Base-by-base conservation (phyloP, 2,797 vertebrate species). In the Eulemur albifrons region DNA sequence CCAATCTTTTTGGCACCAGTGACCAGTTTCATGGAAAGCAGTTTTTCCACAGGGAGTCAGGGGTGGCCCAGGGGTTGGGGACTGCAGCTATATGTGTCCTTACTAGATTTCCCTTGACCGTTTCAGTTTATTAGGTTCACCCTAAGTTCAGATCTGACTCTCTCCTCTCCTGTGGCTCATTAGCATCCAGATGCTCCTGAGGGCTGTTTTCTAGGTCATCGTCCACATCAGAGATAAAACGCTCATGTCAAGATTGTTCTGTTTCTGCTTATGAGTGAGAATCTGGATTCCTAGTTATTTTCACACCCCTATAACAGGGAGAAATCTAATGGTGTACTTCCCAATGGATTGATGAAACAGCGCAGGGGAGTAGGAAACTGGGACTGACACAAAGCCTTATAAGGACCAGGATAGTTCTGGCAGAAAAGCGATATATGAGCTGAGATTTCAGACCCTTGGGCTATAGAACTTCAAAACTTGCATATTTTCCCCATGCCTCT, bases 241-340 rank as follows among this genome's bases (percentile, higher is more conserved):
- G 4, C 20, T 94, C 54, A 15, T 86, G 79, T 93, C 32, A 38
- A 76, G 77, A 82, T 25, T 75, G 12, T 10, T 80, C n/a, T 67
- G 30, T 81, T n/a, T 88, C 54, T 84, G n/a, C 43, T 73, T 48
- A 70, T 48, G 75, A 90, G 80, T 93, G 69, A 45, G 18, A 75
- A 30, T 82, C 70, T 69, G 91, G 57, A 88, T 90, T 92, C 89
- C 32, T 48, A 94, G 43, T 81, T 88, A 92, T 50, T 82, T 70
- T 50, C 45, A 86, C 59, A 84, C 23, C 50, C 11, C 23, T 17
- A 0, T 32, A 18, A 82, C 2, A 54, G 61, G 48, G 43, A 88
- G 75, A 84, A 67, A 77, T 9, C 25, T 83, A 67, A 67, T 40
- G 40, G 9, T 69, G 1, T 61, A 76, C 25, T 92, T 92, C 35